phyloP scores from a whole-genome alignment of 2,888 invertebrate genomes.

The Drosophila nigricruria region DNA sequence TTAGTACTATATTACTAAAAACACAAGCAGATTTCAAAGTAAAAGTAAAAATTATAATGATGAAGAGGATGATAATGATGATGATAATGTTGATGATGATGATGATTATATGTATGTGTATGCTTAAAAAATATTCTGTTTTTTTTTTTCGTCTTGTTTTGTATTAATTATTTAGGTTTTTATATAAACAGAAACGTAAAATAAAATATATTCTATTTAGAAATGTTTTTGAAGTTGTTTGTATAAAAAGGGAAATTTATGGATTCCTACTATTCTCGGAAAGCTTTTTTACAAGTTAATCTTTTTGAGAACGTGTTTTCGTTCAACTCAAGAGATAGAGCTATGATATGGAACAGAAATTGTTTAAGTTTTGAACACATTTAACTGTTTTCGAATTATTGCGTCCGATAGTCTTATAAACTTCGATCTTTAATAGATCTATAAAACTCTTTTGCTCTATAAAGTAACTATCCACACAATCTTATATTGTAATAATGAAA shows the following conservation, averaged over 20 bases:
- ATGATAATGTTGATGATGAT: conserved; percentile 16
- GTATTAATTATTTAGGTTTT: conserved; percentile 76
- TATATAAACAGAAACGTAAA: conserved; percentile 72
- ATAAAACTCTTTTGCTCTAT: no score
- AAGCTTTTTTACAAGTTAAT: no score
- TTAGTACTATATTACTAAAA: conserved; percentile 67
- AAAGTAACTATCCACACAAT: no score
- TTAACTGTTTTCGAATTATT: no score
- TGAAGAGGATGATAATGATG: conserved; percentile 26
- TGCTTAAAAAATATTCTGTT: conserved; percentile 68
- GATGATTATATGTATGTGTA: conserved; percentile 53
- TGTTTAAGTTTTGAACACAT: no score
- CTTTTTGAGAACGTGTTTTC: no score
- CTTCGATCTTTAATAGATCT: no score
- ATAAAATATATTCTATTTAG: conserved; percentile 74
- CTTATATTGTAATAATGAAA: background rate
- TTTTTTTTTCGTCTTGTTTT: conserved; percentile 74
- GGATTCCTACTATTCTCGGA: no score
- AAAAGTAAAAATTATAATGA: conserved; percentile 16
- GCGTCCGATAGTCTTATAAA: no score
- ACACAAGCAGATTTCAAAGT: conserved; percentile 18
- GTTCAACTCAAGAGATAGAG: no score
- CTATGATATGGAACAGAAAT: no score
- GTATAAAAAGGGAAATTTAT: background rate
- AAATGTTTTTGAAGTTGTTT: conserved; percentile 24